Conservation (phyloP, 1,140 invertebrate genomes). For the Diuraphis noxia region DNA sequence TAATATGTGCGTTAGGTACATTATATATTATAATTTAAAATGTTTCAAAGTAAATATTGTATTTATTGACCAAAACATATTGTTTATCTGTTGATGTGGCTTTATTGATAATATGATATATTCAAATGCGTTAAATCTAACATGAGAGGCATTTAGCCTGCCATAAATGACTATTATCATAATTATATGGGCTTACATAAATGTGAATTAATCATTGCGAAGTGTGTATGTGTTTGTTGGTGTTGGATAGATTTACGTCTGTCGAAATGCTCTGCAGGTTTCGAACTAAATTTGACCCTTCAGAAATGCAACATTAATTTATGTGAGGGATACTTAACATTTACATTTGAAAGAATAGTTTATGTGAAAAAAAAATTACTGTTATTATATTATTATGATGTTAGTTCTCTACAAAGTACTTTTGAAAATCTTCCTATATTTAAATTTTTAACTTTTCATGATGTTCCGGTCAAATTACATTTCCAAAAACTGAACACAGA, state of each 20-base stretch:
- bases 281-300: not conserved
- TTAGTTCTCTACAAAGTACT: not conserved
- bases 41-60: not conserved
- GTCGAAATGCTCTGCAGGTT: not conserved
- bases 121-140: not conserved
- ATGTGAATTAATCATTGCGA: not conserved
- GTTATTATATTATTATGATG: not conserved
- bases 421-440: not conserved
- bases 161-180: not conserved
- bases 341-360: too few relatives aligned
- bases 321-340: not conserved
- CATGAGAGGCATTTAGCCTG: not conserved
- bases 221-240: not conserved
- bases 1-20: not conserved
- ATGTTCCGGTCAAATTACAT: not conserved
- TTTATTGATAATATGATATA: not conserved
- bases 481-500: not conserved
- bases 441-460: not conserved
- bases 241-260: not conserved
- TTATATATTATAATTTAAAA: not conserved
- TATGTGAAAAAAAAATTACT: too few relatives aligned
- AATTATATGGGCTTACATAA: not conserved
- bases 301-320: not conserved
- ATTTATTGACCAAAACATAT: not conserved
- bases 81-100: not conserved